Conservation (phyloP, 2,797 vertebrate genomes). For the Emydoidea blandingii region DNA sequence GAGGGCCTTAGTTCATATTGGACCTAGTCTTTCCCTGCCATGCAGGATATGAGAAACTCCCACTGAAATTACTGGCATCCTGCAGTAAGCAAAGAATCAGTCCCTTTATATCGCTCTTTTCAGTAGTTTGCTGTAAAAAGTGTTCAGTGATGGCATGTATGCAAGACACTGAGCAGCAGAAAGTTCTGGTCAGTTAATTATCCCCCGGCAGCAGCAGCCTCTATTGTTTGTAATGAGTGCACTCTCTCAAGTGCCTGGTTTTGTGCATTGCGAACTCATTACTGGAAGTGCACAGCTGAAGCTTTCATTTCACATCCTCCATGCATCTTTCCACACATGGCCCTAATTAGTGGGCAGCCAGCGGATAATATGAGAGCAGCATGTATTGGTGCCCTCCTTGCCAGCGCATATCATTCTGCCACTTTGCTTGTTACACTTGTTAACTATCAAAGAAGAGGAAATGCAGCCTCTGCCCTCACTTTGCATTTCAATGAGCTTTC, state of each 20-base stretch:
- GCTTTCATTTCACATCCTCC: not conserved
- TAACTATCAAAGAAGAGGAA: slow-evolving; percentile 12
- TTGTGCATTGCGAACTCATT: not conserved
- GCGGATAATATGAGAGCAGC: slow-evolving; percentile 17
- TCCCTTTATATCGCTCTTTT: not conserved
- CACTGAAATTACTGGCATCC: not conserved
- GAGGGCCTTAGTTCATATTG: not conserved
- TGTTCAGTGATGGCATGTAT: not conserved
- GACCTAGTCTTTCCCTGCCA: not conserved
- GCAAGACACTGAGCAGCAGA: slow-evolving; percentile 5
- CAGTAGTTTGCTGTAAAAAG: not conserved
- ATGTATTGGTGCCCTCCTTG: not conserved
- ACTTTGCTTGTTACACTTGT: not conserved
- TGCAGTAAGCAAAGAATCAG: not conserved
- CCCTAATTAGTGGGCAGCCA: slow-evolving; percentile 3
- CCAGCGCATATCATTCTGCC: not conserved
- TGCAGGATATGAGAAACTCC: not conserved
- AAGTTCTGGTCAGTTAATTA: slow-evolving; percentile 24
- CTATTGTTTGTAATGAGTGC: not conserved
- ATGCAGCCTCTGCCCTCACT: not conserved
- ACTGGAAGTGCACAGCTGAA: slow-evolving; percentile 14
- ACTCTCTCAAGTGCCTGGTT: slow-evolving; percentile 26
- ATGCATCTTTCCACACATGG: not conserved
- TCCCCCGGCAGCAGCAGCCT: slow-evolving; percentile 8
- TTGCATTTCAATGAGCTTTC: not conserved